Evolutionary conservation across 2,113 vertebrate species (phyloP).

Genomic region (Sprattus sprattus): DNA sequence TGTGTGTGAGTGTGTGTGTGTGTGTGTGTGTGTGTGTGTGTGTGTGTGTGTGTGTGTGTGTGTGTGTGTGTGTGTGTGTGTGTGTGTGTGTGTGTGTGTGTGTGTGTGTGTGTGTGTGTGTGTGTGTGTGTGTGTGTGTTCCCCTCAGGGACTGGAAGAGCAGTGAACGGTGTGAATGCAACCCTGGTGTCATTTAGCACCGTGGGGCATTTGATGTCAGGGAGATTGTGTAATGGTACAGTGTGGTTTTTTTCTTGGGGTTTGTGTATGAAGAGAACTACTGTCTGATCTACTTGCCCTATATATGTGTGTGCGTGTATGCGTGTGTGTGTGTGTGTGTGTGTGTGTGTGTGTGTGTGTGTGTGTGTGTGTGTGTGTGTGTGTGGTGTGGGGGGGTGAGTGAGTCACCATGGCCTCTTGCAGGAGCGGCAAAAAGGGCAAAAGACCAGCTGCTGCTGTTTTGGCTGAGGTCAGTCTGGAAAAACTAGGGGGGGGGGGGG

Average conservation of each 20-base stretch:
- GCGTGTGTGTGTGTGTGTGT: conserved; percentile 21
- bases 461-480: conserved; percentile 12
- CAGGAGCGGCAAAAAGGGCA: not conserved
- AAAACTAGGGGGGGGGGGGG: not conserved
- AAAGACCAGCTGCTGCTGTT: conserved; percentile 13
- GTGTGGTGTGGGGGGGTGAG: too few relatives aligned
- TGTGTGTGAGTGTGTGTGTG: too few relatives aligned
- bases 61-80: too few relatives aligned
- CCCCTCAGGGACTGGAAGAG: not conserved
- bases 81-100: too few relatives aligned
- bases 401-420: not conserved
- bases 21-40: too few relatives aligned
- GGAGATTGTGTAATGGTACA: not conserved
- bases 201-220: not conserved
- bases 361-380: not conserved
- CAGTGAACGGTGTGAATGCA: not conserved
- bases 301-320: too few relatives aligned
- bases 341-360: conserved; percentile 28
- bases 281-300: not conserved
- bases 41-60: too few relatives aligned
- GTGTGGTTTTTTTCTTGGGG: not conserved
- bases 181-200: not conserved
- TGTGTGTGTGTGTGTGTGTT: too few relatives aligned
- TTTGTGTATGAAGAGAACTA: not conserved
- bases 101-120: too few relatives aligned